Base-by-base conservation (phyloP, 1,140 invertebrate genomes). In the Bombus waltoni region DNA sequence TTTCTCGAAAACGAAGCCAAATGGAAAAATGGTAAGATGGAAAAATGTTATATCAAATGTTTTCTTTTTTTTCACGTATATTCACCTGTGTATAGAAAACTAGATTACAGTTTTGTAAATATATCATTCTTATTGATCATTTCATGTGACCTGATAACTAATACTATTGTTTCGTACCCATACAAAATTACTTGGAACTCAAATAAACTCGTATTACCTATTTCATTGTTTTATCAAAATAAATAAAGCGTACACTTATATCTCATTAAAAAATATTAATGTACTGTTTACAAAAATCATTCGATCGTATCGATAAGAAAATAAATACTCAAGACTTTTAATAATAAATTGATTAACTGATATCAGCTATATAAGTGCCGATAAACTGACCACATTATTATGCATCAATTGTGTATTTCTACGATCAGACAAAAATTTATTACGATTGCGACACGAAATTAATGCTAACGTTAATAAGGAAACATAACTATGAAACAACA, bases 311-410 rank as follows among this genome's bases (percentile, higher is more conserved):
- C 40, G 76, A 80, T 62, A 80, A 72, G 38, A n/a, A 65, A 53
- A 65, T 57, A 62, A 80, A 80, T 15, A 25, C 35, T 84, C 10
- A 3, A 8, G 28, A 42, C 2, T 22, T 79, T 1, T 3, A 65
- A n/a, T n/a, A n/a, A n/a, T n/a, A n/a, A 8, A 80, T 72, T 53
- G 35, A 71, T 65, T 11, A 10, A 80, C n/a, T 35, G 83, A 85
- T 80, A 80, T 40, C 6, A 35, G 11, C 18, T n/a, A 6, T 35
- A 57, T 10, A 35, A 15, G n/a, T 13, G 11, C 2, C 3, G 40
- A 62, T 70, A 53, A 53, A 22, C 47, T 53, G 47, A 53, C 6
- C 18, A 53, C 47, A 15, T 40, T 40, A 25, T 28, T 32, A 25
- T 3, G 1, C 18, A 77, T 10, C 74, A 8, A 25, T 18, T 25